Evolutionary conservation across 2,113 vertebrate species (phyloP), one percentile per base, ranked within the genome.

Genomic region (Nesoenas mayeri): DNA sequence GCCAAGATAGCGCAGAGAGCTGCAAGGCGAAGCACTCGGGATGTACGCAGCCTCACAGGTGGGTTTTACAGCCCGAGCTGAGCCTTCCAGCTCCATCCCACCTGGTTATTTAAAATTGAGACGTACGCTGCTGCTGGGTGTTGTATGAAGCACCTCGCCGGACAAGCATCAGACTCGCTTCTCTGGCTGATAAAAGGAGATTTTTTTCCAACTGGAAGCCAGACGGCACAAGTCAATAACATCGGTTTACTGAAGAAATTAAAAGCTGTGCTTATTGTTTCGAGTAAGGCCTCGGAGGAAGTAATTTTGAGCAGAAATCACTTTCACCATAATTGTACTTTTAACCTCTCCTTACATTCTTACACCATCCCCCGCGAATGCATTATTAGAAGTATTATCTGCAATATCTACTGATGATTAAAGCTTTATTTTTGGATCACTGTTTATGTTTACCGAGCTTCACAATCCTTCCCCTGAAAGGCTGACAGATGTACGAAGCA

Each of bases 261-360:
- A 84, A 87, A 94, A 79, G 57, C 78, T 69, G 22, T 1, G 3
- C 78, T 86, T 65, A 73, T 8, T 73, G 80, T 87, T 89, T 79
- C 11, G 3, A 79, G 50, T 7, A 67, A 89, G 81, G 74, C 93
- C 89, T 91, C 1, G 58, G 81, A 92, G 73, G 91, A 91, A 95
- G 81, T 62, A 75, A 96, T 95, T 82, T 73, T 24, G 73, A 57
- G 73, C 57, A 95, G 87, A 91, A 94, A 92, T 89, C 89, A 79
- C 71, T 75, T 93, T 84, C 91, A 89, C 81, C 3, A 2, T 42
- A 51, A 51, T 10, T 77, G 79, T 65, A 95, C 79, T 88, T 92
- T 91, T 70, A 88, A 93, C 94, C 85, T 91, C 91, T 91, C 83
- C 64, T 40, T 25, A 15, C 50, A 29, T 93, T 61, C 94, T 72